phyloP scores from a whole-genome alignment of 2,113 vertebrate genomes.

The Tragelaphus buxtoni region DNA sequence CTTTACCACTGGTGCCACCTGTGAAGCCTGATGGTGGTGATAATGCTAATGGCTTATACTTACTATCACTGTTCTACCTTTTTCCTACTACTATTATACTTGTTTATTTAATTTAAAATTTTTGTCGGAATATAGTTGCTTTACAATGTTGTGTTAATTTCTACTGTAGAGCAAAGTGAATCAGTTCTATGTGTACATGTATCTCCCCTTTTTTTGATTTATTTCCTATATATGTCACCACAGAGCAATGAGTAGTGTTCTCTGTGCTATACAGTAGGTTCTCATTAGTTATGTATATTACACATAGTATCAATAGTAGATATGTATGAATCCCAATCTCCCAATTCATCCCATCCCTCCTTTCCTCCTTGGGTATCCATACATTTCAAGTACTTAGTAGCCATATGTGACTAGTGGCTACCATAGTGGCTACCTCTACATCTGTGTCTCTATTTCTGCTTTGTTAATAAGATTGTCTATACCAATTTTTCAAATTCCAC shows the following conservation, averaged over 20 bases:
- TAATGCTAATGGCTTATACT: background rate
- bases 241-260: background rate
- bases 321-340: background rate
- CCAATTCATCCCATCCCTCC: background rate
- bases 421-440: background rate
- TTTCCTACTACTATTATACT: background rate
- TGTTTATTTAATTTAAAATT: background rate
- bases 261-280: background rate
- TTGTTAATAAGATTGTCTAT: background rate
- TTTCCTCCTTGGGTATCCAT: background rate
- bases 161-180: background rate
- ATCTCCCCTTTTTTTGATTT: background rate
- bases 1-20: background rate
- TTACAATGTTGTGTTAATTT: background rate
- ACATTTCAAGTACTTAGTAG: background rate
- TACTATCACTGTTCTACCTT: background rate
- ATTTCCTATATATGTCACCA: background rate
- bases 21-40: background rate
- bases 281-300: background rate
- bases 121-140: background rate
- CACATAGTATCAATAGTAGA: background rate
- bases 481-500: background rate
- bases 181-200: background rate
- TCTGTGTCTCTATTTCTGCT: background rate
- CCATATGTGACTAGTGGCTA: no score